These are phyloP conservation scores for Rotaria socialis DNA, from an alignment of 2,888 invertebrate genomes.

Conservation along the genomic window DNA sequence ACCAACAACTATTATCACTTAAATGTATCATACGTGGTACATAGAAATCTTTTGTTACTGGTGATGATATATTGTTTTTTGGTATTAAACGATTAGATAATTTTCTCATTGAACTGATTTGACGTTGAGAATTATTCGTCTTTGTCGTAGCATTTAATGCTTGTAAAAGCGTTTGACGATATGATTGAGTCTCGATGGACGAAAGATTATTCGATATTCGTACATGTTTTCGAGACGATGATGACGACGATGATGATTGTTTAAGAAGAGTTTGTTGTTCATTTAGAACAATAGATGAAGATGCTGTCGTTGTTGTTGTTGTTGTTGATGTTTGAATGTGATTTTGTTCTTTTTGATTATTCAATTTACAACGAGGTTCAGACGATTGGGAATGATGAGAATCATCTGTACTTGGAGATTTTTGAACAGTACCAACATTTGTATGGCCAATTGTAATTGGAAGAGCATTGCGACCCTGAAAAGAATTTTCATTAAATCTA, in stretches of 20 bases:
- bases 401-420: conserved; percentile 5
- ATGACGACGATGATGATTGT: neutral
- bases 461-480: conserved; percentile 30
- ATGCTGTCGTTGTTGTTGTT: conserved; percentile 9
- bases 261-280: conserved; percentile 18
- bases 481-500: too few relatives aligned
- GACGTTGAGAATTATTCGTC: neutral
- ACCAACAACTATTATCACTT: conserved; percentile 37
- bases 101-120: neutral
- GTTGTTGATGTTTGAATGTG: neutral
- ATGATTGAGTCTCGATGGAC: neutral
- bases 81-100: neutral
- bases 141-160: neutral
- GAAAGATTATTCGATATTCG: neutral
- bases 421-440: conserved; percentile 17
- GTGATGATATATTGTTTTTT: neutral
- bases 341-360: neutral
- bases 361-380: neutral
- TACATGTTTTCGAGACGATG: neutral
- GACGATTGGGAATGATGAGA: conserved; percentile 15
- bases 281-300: neutral
- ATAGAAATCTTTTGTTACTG: neutral
- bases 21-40: conserved; percentile 2
- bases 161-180: conserved; percentile 7
- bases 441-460: conserved; percentile 5